phyloP scores from a whole-genome alignment of 2,797 vertebrate genomes.

The Nothura maculosa region DNA sequence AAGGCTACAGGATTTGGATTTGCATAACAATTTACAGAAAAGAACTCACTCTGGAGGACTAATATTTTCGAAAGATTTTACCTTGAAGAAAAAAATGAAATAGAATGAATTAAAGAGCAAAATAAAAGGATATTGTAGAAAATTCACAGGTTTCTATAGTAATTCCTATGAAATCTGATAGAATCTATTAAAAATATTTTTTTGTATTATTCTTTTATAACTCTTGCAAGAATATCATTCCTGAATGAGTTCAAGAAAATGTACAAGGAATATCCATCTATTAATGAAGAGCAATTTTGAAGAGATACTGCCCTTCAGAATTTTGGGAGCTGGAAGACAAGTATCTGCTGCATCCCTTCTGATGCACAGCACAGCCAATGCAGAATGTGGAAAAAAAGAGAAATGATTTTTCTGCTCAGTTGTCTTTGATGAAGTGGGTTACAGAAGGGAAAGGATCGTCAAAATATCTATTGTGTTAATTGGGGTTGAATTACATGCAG shows the following conservation, averaged over 20 bases:
- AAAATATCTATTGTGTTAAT: neutral
- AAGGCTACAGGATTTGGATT: slow-evolving; percentile 35
- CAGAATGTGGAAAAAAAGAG: neutral
- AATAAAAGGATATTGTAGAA: neutral
- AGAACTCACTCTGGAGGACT: neutral
- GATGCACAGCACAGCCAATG: neutral
- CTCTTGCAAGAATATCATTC: neutral
- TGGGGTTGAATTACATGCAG: neutral
- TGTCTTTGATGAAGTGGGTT: neutral
- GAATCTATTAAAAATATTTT: neutral
- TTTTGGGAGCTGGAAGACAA: neutral
- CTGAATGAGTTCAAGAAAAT: neutral
- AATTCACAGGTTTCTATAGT: neutral
- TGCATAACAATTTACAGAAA: slow-evolving; percentile 35
- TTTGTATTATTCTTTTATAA: neutral
- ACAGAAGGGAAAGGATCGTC: neutral
- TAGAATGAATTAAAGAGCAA: neutral
- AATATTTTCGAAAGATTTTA: neutral
- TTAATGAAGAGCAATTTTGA: neutral
- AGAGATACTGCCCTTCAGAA: neutral
- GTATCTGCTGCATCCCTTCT: neutral
- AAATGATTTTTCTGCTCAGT: neutral
- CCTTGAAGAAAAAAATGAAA: neutral
- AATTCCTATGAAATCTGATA: neutral
- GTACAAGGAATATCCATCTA: neutral